These are phyloP conservation scores for Lumbricus terrestris DNA, from an alignment of 2,888 invertebrate genomes.

Conservation along the genomic window DNA sequence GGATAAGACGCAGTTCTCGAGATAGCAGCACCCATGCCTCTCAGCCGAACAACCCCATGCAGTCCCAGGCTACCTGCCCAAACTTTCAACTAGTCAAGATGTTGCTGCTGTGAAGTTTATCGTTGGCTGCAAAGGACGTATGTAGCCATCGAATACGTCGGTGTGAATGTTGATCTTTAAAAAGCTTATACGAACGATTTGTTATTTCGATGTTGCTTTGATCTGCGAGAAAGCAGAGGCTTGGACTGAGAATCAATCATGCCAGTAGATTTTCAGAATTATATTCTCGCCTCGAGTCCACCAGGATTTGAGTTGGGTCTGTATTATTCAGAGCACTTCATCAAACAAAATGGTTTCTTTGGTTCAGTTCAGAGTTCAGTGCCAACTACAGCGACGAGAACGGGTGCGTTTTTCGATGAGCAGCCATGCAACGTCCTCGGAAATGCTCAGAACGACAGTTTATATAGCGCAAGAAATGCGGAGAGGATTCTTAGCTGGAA, in stretches of 20 bases:
- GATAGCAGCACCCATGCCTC: background rate
- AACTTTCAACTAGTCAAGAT: background rate
- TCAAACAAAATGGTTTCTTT: background rate
- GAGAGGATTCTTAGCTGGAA: background rate
- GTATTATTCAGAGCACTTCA: background rate
- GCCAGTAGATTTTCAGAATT: slow-evolving; percentile 54
- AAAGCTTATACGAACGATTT: background rate
- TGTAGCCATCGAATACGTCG: background rate
- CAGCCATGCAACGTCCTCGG: background rate
- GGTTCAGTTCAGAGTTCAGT: background rate
- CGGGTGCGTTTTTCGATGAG: background rate
- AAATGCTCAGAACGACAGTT: background rate
- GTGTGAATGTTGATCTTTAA: background rate
- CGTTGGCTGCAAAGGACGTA: background rate
- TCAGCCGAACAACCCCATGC: background rate
- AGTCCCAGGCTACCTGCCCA: background rate
- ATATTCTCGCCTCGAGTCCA: slow-evolving; percentile 53
- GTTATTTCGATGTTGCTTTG: background rate
- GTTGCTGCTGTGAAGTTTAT: background rate
- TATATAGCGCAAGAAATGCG: background rate
- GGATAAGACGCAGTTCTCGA: background rate
- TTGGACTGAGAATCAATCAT: slow-evolving; percentile 35
- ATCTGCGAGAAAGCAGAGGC: background rate
- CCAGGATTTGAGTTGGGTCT: slow-evolving; percentile 43
- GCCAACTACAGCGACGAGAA: background rate